Evolutionary conservation across 2,888 invertebrate genomes (phyloP), one percentile per base, ranked within the genome.

Genomic region (Pseudococcus longispinus): DNA sequence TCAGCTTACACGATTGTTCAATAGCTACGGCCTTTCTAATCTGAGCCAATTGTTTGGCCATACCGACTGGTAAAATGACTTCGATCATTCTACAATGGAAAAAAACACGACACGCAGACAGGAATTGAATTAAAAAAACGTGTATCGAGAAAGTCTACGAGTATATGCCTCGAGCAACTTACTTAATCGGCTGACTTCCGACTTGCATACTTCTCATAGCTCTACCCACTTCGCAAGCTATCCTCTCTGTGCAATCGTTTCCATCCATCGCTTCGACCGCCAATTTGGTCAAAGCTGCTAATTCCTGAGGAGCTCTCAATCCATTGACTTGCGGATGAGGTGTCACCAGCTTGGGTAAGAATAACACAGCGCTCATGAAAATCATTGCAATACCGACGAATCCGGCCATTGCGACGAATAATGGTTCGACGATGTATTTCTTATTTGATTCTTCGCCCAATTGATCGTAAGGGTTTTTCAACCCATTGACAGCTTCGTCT

Each of bases 321-420:
- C 88, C 89, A 8, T 88, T 87, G 15, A 88, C 88, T 15, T 37
- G 65, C 9, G 87, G 77, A 15, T 70, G 26, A 18, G 88, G 88
- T 20, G 87, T 87, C 0, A 87, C 85, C 84, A 92, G 90, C 89
- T 91, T 92, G 1, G 93, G 93, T 55, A 93, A 89, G 87, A 93
- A 90, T 6, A 93, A 89, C 80, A 92, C 91, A 0, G 92, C 92
- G 85, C 92, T 89, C 88, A 92, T 91, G 88, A 92, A 92, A 90
- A 93, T 91, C 23, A 93, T 90, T 0, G 93, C 92, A 91, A 93
- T 92, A 15, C 92, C 92, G 84, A 93, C 90, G 88, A 93, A 93
- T 23, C 93, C 92, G n/a, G 92, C 92, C 88, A 93, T 92, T 6
- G 93, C 93, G 91, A 92, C 91, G 88, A 93, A 93, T 9, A 93